Conservation (phyloP, 2,797 vertebrate genomes). For the Semaprochilodus insignis region DNA sequence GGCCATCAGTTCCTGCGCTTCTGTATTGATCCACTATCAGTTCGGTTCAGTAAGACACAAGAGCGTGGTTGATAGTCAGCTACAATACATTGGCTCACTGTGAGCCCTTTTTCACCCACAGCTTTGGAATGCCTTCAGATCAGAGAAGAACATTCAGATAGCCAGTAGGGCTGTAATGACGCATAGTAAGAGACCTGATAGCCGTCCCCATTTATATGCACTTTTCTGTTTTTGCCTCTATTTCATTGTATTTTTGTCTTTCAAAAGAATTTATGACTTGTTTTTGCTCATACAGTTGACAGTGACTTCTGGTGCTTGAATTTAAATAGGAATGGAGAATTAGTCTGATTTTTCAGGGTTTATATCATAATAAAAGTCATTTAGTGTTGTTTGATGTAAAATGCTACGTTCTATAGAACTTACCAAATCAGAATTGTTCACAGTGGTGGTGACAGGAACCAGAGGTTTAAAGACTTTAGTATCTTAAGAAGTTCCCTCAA, state of each 20-base stretch:
- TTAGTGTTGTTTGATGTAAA: too few relatives aligned
- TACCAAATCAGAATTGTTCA: too few relatives aligned
- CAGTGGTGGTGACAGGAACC: too few relatives aligned
- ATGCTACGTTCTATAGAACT: too few relatives aligned
- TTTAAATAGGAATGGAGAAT: too few relatives aligned
- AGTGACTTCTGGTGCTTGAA: too few relatives aligned
- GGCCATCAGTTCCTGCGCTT: conserved; percentile 26
- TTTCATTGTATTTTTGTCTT: too few relatives aligned
- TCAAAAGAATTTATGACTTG: background rate
- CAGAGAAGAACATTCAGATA: background rate
- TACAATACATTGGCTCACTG: conserved; percentile 17
- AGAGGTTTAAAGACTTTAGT: too few relatives aligned
- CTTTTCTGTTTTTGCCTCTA: background rate
- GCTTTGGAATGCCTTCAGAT: conserved; percentile 8
- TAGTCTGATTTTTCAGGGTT: too few relatives aligned
- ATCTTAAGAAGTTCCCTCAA: too few relatives aligned
- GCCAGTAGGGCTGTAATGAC: background rate
- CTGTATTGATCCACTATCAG: conserved; percentile 55
- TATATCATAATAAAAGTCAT: too few relatives aligned
- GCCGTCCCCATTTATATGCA: background rate
- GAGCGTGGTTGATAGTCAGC: conserved; percentile 52
- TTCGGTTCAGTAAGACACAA: conserved; percentile 56
- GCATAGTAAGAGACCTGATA: too few relatives aligned
- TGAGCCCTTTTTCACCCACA: conserved; percentile 35
- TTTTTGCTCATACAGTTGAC: background rate